Evolutionary conservation across 1,140 invertebrate genomes (phyloP).

Genomic region (Nixonia krombeini): DNA sequence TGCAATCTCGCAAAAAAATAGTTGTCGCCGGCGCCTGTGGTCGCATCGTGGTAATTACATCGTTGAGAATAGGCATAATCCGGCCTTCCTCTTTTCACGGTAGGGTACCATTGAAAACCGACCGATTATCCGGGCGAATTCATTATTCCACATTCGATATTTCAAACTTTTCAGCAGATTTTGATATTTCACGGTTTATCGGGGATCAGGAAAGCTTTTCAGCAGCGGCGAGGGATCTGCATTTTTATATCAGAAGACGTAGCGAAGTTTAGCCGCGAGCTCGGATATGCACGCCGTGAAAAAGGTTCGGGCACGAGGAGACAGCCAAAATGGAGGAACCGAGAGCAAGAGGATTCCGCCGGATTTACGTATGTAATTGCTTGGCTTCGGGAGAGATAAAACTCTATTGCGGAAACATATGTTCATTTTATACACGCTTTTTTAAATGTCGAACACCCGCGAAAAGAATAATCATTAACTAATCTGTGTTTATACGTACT

Average conservation of each 20-base stretch:
- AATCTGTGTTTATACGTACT: too few species aligned
- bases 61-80: too few species aligned
- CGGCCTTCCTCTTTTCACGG: too few species aligned
- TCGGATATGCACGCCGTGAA: conserved; percentile 27
- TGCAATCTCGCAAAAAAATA: too few species aligned
- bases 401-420: conserved; percentile 17
- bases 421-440: conserved; percentile 20
- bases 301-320: conserved; percentile 26
- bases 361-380: conserved; percentile 45
- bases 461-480: too few species aligned
- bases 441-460: too few species aligned
- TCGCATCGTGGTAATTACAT: too few species aligned
- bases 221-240: conserved; percentile 10
- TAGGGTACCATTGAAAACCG: too few species aligned
- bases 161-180: conserved; percentile 23
- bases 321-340: conserved; percentile 25
- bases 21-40: too few species aligned
- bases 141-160: conserved; percentile 19
- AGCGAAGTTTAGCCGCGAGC: conserved; percentile 31
- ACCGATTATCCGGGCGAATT: too few species aligned
- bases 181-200: conserved; percentile 26
- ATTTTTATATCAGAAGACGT: conserved; percentile 24
- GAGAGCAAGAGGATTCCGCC: conserved; percentile 25
- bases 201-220: conserved; percentile 26
- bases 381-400: conserved; percentile 23